A percentile compares a stretch with the other conserved stretches of the same genome.
Evolutionary conservation across 2,888 invertebrate genomes (phyloP).

Genomic region (Helobdella robusta): DNA sequence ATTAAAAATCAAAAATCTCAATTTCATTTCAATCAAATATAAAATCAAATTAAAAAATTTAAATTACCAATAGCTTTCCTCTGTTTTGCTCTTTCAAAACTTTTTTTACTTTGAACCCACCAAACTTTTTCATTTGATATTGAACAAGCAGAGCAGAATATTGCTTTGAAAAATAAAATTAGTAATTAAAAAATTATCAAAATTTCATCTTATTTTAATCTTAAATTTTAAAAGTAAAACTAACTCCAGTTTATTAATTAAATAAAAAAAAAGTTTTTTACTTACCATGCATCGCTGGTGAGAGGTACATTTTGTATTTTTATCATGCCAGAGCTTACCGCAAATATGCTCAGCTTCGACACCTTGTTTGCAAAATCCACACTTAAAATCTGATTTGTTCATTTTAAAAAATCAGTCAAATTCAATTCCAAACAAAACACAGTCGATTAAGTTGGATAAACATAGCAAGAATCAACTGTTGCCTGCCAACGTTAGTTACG

Average conservation of each 20-base stretch:
- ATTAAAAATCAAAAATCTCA: neutral
- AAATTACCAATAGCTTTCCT: conserved; percentile 56
- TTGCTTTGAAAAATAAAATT: conserved; percentile 37
- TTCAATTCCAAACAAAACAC: no score
- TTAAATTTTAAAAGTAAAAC: neutral
- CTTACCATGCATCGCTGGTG: conserved; percentile 39
- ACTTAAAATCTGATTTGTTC: conserved; percentile 23
- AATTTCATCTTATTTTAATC: neutral
- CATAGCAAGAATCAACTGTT: no score
- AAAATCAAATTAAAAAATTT: neutral
- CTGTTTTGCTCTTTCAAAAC: conserved; percentile 56
- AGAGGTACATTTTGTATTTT: conserved; percentile 31
- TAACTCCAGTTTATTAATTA: neutral
- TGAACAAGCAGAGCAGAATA: conserved; percentile 41
- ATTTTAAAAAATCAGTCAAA: no score
- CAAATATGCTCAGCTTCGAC: conserved; percentile 34
- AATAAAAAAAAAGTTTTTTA: neutral
- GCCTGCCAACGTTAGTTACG: no score
- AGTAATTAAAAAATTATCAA: neutral
- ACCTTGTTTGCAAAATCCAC: conserved; percentile 37
- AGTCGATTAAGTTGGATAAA: no score
- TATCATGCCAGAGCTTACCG: conserved; percentile 35
- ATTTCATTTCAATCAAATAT: neutral
- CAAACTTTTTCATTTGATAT: conserved; percentile 40
- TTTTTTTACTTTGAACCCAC: conserved; percentile 40